Conservation (phyloP, 1,140 invertebrate genomes). For the Apolygus lucorum region DNA sequence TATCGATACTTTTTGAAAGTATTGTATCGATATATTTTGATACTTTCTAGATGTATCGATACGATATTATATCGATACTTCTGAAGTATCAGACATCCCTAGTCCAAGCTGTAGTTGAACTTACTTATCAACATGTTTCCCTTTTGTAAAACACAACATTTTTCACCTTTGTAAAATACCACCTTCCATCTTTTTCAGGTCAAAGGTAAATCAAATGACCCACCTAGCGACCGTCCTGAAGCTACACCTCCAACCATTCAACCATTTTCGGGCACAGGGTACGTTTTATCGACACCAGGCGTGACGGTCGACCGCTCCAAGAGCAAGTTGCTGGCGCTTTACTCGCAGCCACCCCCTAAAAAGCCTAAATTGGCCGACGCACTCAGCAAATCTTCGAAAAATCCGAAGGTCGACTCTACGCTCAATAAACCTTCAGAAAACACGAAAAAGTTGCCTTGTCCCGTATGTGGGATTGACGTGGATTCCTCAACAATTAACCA, state of each 20-base stretch:
- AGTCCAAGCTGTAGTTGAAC: no score
- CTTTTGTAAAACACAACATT: no score
- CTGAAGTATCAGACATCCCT: no score
- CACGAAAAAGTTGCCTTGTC: no score
- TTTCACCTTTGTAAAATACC: no score
- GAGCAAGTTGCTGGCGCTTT: background rate
- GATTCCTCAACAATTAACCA: background rate
- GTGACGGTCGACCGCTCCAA: background rate
- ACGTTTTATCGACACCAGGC: background rate
- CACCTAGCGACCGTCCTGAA: background rate
- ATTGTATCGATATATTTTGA: no score
- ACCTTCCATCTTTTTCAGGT: background rate
- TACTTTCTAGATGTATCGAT: no score
- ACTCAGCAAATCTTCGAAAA: no score
- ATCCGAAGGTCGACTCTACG: no score
- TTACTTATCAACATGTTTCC: no score
- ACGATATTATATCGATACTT: no score
- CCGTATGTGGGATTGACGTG: background rate
- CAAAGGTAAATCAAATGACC: background rate
- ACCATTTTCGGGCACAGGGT: background rate
- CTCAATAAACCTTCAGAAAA: background rate
- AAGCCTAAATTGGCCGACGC: slow-evolving; percentile 14
- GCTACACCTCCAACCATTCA: background rate
- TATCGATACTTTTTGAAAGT: no score
- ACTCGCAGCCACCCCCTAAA: background rate